These are phyloP conservation scores for Brotula barbata DNA, from an alignment of 2,797 vertebrate genomes.

Conservation along the genomic window DNA sequence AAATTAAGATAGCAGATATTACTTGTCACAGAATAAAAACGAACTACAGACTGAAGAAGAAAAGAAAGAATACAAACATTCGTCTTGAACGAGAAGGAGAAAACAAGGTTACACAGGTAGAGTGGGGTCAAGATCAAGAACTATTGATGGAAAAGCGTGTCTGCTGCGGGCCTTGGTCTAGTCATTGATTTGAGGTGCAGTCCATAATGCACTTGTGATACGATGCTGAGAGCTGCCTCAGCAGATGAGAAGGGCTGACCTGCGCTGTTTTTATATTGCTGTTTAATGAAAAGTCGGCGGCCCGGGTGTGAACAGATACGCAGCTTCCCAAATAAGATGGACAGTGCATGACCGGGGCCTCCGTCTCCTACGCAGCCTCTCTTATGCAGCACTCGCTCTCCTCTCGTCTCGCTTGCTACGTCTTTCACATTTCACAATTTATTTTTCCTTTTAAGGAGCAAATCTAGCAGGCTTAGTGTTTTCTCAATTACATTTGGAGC, in stretches of 20 bases:
- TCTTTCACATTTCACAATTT: conserved; percentile 39
- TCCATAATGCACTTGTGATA: conserved; percentile 56
- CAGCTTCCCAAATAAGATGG: conserved; percentile 46
- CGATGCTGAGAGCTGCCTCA: conserved; percentile 63
- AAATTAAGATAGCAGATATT: conserved; percentile 53
- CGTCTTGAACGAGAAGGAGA: conserved; percentile 41
- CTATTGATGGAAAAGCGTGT: conserved; percentile 72
- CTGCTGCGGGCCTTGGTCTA: conserved; percentile 43
- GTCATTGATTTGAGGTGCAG: conserved; percentile 57
- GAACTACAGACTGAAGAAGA: conserved; percentile 29
- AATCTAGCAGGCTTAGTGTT: conserved; percentile 45
- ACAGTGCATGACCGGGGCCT: conserved; percentile 12
- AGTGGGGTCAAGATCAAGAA: conserved; percentile 69
- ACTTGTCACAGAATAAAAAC: conserved; percentile 35
- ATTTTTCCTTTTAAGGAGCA: conserved; percentile 53
- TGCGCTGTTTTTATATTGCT: conserved; percentile 81
- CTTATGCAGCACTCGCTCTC: conserved; percentile 5
- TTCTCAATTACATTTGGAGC: conserved; percentile 63
- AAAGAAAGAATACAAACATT: not conserved
- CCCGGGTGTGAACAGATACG: conserved; percentile 49
- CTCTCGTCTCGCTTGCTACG: conserved; percentile 30
- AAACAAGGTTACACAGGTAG: conserved; percentile 44
- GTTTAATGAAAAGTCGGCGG: conserved; percentile 74
- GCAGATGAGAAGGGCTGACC: conserved; percentile 72
- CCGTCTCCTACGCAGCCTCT: conserved; percentile 27